A percentile compares a stretch with the other conserved stretches of the same genome.
Evolutionary conservation across 2,888 invertebrate species (phyloP).

Genomic region (Cosmia trapezina): DNA sequence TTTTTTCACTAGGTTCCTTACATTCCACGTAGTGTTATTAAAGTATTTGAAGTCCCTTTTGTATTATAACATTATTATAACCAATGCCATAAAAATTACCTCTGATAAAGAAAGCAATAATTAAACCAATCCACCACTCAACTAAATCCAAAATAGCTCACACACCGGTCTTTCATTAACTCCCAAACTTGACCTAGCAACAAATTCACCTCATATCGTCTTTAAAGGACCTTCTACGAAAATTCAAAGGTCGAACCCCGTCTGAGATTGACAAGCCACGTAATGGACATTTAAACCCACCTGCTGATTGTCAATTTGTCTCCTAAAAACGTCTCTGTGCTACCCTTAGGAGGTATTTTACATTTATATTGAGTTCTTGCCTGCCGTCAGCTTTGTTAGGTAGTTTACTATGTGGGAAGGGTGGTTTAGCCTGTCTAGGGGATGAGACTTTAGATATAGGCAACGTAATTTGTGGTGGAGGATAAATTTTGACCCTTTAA

Average conservation of each 20-base stretch:
- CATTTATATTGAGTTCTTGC: slow-evolving; percentile 59
- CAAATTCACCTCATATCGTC: slow-evolving; percentile 4
- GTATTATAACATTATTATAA: too few species aligned
- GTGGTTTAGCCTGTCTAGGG: slow-evolving; percentile 9
- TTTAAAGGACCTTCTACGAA: background rate
- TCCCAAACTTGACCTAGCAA: background rate
- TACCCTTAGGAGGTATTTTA: slow-evolving; percentile 42
- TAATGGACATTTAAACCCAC: slow-evolving; percentile 62
- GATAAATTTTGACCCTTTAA: background rate
- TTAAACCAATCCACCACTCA: background rate
- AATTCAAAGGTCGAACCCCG: slow-evolving; percentile 32
- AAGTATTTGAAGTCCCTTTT: too few species aligned
- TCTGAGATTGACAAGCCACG: slow-evolving; percentile 60
- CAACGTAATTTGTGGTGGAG: background rate
- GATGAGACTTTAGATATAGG: background rate
- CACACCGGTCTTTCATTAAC: background rate
- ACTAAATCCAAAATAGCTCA: background rate
- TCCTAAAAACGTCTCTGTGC: slow-evolving; percentile 42
- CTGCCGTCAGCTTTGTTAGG: slow-evolving; percentile 17
- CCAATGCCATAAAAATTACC: background rate
- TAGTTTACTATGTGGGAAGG: slow-evolving; percentile 12
- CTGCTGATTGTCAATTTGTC: slow-evolving; percentile 76
- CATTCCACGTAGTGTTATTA: background rate
- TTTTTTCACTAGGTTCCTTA: too few species aligned
- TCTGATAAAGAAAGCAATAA: background rate